Evolutionary conservation across 2,113 vertebrate species (phyloP).

Genomic region (Rhodinocichla rosea): DNA sequence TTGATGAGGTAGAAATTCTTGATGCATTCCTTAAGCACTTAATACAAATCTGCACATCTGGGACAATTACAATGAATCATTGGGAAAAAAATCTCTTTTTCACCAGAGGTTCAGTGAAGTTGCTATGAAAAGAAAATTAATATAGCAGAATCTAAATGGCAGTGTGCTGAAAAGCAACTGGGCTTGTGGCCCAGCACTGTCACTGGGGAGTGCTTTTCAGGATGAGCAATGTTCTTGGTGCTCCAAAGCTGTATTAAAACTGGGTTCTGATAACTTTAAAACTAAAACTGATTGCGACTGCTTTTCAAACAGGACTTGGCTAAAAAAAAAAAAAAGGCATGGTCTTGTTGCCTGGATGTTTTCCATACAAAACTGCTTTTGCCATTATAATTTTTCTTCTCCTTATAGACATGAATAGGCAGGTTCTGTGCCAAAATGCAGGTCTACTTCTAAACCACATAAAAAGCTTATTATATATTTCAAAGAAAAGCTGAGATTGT

Average conservation of each 20-base stretch:
- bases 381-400: neutral
- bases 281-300: neutral
- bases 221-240: neutral
- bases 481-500: neutral
- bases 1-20: neutral
- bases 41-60: neutral
- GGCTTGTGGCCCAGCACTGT: neutral
- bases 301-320: neutral
- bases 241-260: neutral
- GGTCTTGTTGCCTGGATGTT: neutral
- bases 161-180: neutral
- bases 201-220: neutral
- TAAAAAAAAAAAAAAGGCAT: neutral
- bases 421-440: slow-evolving; percentile 35
- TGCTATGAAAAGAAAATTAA: neutral
- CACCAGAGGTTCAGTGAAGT: neutral
- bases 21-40: neutral
- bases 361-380: slow-evolving; percentile 18
- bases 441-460: slow-evolving; percentile 13
- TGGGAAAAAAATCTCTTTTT: neutral
- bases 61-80: neutral
- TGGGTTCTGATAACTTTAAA: neutral
- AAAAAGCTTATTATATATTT: neutral
- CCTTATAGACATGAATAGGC: neutral
- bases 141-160: neutral